Base-by-base conservation (phyloP, 2,888 invertebrate genomes). In the Tupiocoris notatus region DNA sequence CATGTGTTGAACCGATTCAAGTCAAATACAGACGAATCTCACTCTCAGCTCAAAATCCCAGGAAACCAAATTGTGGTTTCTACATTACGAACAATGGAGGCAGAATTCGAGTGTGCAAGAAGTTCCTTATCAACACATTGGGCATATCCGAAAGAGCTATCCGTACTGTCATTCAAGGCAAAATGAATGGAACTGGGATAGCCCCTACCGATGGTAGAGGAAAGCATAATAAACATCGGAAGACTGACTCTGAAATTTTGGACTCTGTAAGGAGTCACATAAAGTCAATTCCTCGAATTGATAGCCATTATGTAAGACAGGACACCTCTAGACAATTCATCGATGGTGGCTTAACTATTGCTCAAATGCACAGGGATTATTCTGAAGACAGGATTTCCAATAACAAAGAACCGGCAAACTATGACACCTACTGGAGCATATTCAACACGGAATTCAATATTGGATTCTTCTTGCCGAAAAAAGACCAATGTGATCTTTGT, bases 401-500 rank as follows among this genome's bases (percentile, higher is more conserved):
- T 61, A 61, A 61, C 18, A 20, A 9, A 18, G 9, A 61, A 9
- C 61, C 61, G 21, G 12, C 61, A 3, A 18, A 7, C 61, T 61
- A 61, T 16, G 20, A 65, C 65, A 25, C 65, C 2, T n/a, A 65
- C 65, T 23, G 2, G n/a, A 77, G 80, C 54, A 80, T 81, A 78
- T 82, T 82, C 74, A 80, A 81, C 75, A 79, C 71, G 17, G 79
- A 82, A 78, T 82, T 81, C 76, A 82, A 82, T 80, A 80, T 80
- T 68, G 79, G 80, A 24, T 82, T 82, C 67, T 82, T 81, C 58
- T 73, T 64, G 57, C 78, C 79, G 3, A 80, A 79, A 61, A 82
- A 82, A 78, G 82, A 83, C 78, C 81, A 80, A 39, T 83, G 82
- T 68, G 82, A 82, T 76, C 79, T 77, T 16, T 81, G 81, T 77